phyloP scores from a whole-genome alignment of 1,140 invertebrate genomes.

The Philotrypesis tridentata region DNA sequence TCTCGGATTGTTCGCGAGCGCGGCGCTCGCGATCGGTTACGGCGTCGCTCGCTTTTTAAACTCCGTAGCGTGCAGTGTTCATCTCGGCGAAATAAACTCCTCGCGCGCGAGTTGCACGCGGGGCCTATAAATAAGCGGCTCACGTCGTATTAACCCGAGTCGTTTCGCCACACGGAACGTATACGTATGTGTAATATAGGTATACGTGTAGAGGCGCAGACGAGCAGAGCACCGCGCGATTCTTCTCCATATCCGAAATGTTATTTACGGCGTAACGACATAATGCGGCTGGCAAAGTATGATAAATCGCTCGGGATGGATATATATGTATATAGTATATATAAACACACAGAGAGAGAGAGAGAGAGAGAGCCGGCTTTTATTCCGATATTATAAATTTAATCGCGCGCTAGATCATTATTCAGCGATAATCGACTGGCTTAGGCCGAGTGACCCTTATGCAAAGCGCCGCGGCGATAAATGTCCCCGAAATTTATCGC shows the following conservation, averaged over 20 bases:
- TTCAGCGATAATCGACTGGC: slow-evolving; percentile 46
- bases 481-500: slow-evolving; percentile 47
- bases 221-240: too few relatives aligned
- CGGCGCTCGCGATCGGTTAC: too few relatives aligned
- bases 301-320: slow-evolving; percentile 41
- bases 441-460: neutral
- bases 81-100: too few relatives aligned
- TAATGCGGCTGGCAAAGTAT: slow-evolving; percentile 42
- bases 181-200: too few relatives aligned
- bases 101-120: too few relatives aligned
- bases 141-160: neutral
- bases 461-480: slow-evolving; percentile 3
- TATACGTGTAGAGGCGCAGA: too few relatives aligned
- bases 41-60: too few relatives aligned
- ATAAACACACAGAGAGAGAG: neutral
- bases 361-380: neutral
- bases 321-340: too few relatives aligned
- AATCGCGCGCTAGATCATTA: slow-evolving; percentile 48
- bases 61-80: too few relatives aligned
- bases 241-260: neutral
- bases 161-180: neutral
- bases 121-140: neutral
- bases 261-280: slow-evolving; percentile 45
- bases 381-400: slow-evolving; percentile 42
- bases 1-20: neutral